Base-by-base conservation (phyloP, 2,797 vertebrate genomes). In the Taenioides sp. region DNA sequence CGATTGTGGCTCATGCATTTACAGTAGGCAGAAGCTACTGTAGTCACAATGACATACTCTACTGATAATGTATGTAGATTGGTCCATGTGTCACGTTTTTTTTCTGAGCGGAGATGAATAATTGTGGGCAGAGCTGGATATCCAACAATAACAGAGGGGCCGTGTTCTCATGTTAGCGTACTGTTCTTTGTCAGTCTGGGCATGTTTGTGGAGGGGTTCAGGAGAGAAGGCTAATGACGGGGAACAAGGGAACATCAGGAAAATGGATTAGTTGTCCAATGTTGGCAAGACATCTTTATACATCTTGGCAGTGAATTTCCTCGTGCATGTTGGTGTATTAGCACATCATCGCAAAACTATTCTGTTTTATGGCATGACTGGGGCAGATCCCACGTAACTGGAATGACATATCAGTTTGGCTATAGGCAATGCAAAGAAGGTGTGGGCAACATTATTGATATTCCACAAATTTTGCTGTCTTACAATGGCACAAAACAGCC, bases 61-160 rank as follows among this genome's bases (percentile, higher is more conserved):
- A 20, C 0, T 37, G 57, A 58, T 65, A 27, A 77, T 75, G 27
- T 57, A 80, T 76, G 70, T 73, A 75, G 70, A 82, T 72, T 57
- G 11, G 28, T 17, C 22, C 3, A 18, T 77, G 34, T 70, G 68
- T 76, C 68, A 52, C 69, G 54, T 67, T 37, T 65, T 37, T 65
- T 80, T 73, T 40, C 37, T 25, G 9, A 50, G 64, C 49, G 71
- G 20, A 50, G 66, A 65, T 73, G 81, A 78, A 74, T 76, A 69
- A 55, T 66, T 78, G 6, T 28, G 31, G 34, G 58, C 25, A 5
- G 28, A 67, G 61, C 25, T 18, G 11, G 60, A 70, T 55, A 73
- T 79, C 55, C 73, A 62, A 72, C 58, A 73, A 67, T 57, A 80
- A 59, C 59, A 76, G 37, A 75, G 75, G 74, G 68, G 67, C 5